phyloP scores from a whole-genome alignment of 2,113 vertebrate species.

The Gambusia affinis region DNA sequence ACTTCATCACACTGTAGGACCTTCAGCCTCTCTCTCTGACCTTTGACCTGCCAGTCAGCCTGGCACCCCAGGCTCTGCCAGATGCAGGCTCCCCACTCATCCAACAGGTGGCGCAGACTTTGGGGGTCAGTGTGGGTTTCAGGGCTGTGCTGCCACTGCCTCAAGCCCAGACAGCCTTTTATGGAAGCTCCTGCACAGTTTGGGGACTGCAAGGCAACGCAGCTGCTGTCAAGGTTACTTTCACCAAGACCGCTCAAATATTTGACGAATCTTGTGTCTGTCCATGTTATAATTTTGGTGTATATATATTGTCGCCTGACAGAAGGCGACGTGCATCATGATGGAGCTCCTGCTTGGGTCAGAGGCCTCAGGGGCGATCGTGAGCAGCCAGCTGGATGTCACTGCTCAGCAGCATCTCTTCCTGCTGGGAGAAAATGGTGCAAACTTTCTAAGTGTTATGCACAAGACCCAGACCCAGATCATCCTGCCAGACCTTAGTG shows the following conservation, averaged over 20 bases:
- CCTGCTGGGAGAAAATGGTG: constrained; percentile 80
- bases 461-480: constrained; percentile 85
- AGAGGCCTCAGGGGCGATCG: constrained; percentile 59
- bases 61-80: constrained; percentile 73
- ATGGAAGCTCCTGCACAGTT: constrained; percentile 77
- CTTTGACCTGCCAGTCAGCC: constrained; percentile 80
- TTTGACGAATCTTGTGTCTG: not conserved
- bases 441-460: constrained; percentile 82
- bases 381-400: constrained; percentile 83
- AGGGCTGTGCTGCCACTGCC: constrained; percentile 73
- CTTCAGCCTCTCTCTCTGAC: constrained; percentile 81
- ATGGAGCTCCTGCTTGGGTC: constrained; percentile 81
- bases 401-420: constrained; percentile 85
- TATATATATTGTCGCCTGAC: constrained; percentile 8
- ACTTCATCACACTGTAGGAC: constrained; percentile 61
- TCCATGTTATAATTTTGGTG: not conserved
- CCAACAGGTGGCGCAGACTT: constrained; percentile 79
- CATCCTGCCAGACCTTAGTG: constrained; percentile 80
- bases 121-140: constrained; percentile 81
- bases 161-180: constrained; percentile 74
- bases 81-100: constrained; percentile 80
- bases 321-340: constrained; percentile 81
- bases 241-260: not conserved
- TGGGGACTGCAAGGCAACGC: constrained; percentile 80
- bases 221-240: constrained; percentile 74